These are phyloP conservation scores for Tupiocoris notatus DNA, from an alignment of 2,888 invertebrate genomes.

Conservation along the genomic window DNA sequence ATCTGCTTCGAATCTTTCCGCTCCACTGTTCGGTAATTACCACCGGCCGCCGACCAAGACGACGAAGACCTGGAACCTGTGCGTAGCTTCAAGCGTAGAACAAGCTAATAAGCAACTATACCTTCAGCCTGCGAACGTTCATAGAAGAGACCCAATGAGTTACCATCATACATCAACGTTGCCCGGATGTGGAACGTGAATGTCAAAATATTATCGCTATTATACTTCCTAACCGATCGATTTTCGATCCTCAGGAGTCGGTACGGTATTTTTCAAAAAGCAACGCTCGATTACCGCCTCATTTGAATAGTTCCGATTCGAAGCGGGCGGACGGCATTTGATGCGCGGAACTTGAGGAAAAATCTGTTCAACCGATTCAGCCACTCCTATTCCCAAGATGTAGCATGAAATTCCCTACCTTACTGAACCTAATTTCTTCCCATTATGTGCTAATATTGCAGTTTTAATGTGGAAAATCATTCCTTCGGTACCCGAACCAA, in stretches of 20 bases:
- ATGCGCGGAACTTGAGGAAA: not conserved
- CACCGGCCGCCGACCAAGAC: not conserved
- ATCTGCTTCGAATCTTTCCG: slow-evolving; percentile 26
- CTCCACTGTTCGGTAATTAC: slow-evolving; percentile 26
- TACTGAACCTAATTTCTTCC: no score
- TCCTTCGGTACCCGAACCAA: no score
- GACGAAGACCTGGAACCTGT: not conserved
- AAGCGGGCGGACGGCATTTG: not conserved
- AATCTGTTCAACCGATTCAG: not conserved
- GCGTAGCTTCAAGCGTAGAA: not conserved
- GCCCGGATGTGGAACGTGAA: not conserved
- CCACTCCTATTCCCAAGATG: not conserved
- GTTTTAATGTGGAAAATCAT: no score
- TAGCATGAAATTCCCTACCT: no score
- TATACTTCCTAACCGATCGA: not conserved
- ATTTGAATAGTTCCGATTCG: slow-evolving; percentile 33
- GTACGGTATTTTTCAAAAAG: not conserved
- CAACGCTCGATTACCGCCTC: not conserved
- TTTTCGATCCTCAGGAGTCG: not conserved
- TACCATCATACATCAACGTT: not conserved
- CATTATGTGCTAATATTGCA: no score
- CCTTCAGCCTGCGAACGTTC: not conserved
- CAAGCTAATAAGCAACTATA: no score
- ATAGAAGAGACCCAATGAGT: not conserved
- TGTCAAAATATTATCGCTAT: not conserved